Evolutionary conservation across 2,797 vertebrate species (phyloP).

Genomic region (Melanotaenia maccullochi): DNA sequence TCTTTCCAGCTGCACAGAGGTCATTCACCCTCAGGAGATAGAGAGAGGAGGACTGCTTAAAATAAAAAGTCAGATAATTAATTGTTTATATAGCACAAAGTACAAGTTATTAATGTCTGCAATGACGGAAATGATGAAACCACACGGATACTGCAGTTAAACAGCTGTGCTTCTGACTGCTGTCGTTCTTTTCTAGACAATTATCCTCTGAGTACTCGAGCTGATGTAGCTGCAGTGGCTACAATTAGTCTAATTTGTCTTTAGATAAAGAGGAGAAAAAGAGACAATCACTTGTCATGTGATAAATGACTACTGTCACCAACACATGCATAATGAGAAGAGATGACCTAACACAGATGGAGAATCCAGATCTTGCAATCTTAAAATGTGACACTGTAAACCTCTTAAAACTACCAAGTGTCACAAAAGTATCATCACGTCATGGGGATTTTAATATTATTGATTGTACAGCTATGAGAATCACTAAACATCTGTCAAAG

Average conservation of each 20-base stretch:
- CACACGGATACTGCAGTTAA: neutral
- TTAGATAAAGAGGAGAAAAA: neutral
- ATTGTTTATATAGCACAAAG: constrained; percentile 21
- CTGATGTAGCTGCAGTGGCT: neutral
- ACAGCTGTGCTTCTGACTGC: neutral
- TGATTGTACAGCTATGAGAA: too few species aligned
- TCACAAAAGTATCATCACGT: too few species aligned
- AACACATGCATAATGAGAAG: too few species aligned
- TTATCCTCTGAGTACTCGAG: neutral
- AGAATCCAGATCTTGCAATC: too few species aligned
- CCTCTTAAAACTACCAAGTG: too few species aligned
- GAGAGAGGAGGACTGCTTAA: constrained; percentile 24
- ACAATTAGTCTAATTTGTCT: neutral
- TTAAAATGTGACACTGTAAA: too few species aligned
- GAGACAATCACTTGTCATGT: neutral
- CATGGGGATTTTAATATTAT: too few species aligned
- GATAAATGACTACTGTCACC: too few species aligned
- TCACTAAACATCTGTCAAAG: too few species aligned
- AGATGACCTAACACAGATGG: too few species aligned
- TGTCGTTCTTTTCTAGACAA: constrained; percentile 7
- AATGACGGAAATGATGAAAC: neutral
- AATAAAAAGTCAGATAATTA: constrained; percentile 23
- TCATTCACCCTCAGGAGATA: constrained; percentile 37
- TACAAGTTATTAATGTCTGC: neutral
- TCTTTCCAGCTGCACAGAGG: constrained; percentile 52